A percentile compares a stretch with the other conserved stretches of the same genome.
Conservation (phyloP, 1,140 invertebrate genomes). For the Dendrolimus punctatus region DNA sequence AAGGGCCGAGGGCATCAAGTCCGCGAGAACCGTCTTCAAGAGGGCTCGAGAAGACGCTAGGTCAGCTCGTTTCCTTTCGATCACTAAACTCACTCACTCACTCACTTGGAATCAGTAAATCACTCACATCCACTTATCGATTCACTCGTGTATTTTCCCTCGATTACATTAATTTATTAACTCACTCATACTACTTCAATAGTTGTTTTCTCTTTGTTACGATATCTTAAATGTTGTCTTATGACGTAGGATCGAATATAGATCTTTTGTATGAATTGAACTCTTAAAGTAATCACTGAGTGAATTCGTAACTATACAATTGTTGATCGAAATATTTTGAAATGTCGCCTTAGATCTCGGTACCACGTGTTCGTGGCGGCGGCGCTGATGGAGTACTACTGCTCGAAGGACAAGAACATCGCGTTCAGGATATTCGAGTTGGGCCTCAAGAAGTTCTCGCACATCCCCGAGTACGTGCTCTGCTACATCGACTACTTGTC, state of each 20-base stretch:
- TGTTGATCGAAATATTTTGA: not conserved
- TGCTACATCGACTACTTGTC: slow-evolving; percentile 98
- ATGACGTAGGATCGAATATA: no score
- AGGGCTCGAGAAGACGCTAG: slow-evolving; percentile 92
- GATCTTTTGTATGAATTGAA: no score
- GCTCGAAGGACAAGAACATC: slow-evolving; percentile 98
- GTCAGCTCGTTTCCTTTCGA: slow-evolving; percentile 17
- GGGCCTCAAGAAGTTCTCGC: slow-evolving; percentile 96
- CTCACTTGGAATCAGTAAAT: no score
- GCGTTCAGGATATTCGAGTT: slow-evolving; percentile 99
- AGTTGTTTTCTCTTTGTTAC: no score
- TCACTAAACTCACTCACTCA: no score
- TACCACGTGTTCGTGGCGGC: slow-evolving; percentile 98
- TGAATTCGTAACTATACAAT: not conserved
- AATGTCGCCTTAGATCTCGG: slow-evolving; percentile 71
- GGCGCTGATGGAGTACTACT: slow-evolving; percentile 99
- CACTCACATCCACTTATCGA: no score
- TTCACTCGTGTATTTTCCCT: no score
- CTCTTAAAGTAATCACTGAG: no score
- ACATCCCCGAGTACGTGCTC: slow-evolving; percentile 94
- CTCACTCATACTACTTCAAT: no score
- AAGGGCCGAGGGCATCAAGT: slow-evolving; percentile 97
- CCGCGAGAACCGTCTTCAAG: slow-evolving; percentile 95
- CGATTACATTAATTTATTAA: no score
- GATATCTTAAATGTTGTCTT: no score